A percentile compares a stretch with the other conserved stretches of the same genome.
These are phyloP conservation scores for Tiliacea aurago DNA, from an alignment of 2,888 invertebrate genomes.

Conservation along the genomic window DNA sequence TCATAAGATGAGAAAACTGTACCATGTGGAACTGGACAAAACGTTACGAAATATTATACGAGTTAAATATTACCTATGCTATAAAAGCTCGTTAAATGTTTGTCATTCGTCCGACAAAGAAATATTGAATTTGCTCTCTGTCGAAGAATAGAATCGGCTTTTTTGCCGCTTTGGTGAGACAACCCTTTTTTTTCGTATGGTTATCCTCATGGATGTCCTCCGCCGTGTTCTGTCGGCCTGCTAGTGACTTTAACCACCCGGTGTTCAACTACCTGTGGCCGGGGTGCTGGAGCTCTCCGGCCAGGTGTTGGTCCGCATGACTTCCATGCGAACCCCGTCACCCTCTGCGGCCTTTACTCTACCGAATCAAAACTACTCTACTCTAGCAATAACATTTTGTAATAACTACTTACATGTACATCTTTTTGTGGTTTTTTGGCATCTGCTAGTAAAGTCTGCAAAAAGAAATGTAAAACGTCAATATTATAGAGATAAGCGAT, in stretches of 20 bases:
- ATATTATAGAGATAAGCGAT: neutral
- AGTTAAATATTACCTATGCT: neutral
- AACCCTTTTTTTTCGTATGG: neutral
- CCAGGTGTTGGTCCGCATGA: neutral
- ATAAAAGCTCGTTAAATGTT: neutral
- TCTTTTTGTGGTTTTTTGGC: constrained; percentile 96
- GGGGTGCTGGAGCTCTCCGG: neutral
- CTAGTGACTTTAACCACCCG: neutral
- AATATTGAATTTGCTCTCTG: neutral
- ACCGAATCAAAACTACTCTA: neutral
- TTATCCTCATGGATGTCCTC: neutral
- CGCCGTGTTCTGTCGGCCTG: neutral
- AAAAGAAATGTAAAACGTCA: constrained; percentile 72
- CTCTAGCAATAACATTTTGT: too few relatives aligned
- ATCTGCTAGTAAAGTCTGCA: constrained; percentile 94
- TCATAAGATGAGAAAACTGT: neutral
- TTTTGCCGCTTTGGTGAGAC: neutral
- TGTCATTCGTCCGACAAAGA: neutral
- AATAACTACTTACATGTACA: constrained; percentile 93
- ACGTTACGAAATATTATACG: neutral
- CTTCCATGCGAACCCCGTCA: neutral
- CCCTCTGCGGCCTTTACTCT: neutral
- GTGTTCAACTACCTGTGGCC: neutral
- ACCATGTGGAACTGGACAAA: neutral
- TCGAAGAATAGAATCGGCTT: neutral